Evolutionary conservation across 30 jellyfish, hydroid and myxozoan species (phyloP), one percentile per base, ranked within the genome.

Genomic region (Chironex yamaguchii): DNA sequence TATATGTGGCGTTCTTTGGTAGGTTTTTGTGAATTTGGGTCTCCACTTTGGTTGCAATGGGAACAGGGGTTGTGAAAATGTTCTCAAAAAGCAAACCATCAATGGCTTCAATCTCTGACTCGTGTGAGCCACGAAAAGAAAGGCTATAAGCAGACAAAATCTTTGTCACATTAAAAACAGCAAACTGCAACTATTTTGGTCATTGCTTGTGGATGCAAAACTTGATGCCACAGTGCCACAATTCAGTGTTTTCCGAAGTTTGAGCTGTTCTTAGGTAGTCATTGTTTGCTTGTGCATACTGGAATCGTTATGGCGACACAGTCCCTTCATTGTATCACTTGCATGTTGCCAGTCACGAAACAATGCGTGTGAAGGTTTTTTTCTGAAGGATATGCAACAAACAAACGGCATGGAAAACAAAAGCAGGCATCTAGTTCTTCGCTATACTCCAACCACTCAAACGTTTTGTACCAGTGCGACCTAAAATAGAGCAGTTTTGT

Each of bases 1-100:
- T 69, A 20, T 4, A 28, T 3, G 24, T 69, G 77, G 83, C 83
- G 27, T 69, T 69, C 27, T 69, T 32, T 28, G 83, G 83, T 11
- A 69, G 71, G 21, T 3, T 32, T 22, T 69, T 69, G 83, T 2
- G 24, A 69, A 69, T 69, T 23, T 29, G 26, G n/a, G n/a, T 4
- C 70, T 69, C 83, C 79, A 69, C 24, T 69, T 69, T 28, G 83
- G 83, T 29, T 29, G 71, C 78, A 69, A 34, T 23, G 83, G 83
- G 27, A 69, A 69, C 66, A 69, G 21, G 71, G 34, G 65, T 22
- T 28, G 79, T 13, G 83, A 29, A 30, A 69, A 69, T 26, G 12
- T 20, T 42, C 58, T 17, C 58, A 42, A 42, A 42, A 42, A n/a
- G 17, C 17, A 42, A 42, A 42, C 58, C 17, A 42, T 42, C 58